Evolutionary conservation across 2,797 vertebrate genomes (phyloP).

Genomic region (Tamandua tetradactyla): DNA sequence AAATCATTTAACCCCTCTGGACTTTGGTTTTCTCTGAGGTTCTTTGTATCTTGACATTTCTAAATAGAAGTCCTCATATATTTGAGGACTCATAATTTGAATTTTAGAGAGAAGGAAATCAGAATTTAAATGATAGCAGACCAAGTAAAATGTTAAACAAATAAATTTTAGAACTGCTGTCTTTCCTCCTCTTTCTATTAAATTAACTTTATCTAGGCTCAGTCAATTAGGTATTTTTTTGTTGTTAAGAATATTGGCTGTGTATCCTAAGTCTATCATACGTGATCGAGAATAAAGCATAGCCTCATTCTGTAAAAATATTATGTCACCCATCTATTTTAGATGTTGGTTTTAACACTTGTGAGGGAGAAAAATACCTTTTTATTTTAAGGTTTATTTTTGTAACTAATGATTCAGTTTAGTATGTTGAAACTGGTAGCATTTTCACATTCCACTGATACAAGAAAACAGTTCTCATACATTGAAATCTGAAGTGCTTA

Average conservation of each 20-base stretch:
- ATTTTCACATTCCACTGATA: background rate
- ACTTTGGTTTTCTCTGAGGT: background rate
- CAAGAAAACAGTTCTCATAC: conserved; percentile 18
- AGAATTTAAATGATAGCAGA: background rate
- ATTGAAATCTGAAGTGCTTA: conserved; percentile 29
- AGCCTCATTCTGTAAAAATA: conserved; percentile 56
- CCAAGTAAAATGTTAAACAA: background rate
- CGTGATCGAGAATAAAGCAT: conserved; percentile 67
- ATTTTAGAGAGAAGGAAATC: background rate
- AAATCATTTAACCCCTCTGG: background rate
- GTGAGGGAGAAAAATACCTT: conserved; percentile 49
- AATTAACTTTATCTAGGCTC: background rate
- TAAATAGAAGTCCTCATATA: background rate
- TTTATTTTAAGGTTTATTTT: conserved; percentile 73
- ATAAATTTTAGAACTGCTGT: conserved; percentile 27
- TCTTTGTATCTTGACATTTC: background rate
- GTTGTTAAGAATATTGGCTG: background rate
- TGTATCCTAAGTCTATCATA: conserved; percentile 7
- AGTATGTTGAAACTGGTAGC: conserved; percentile 53
- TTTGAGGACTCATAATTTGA: background rate
- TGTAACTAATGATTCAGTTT: conserved; percentile 59
- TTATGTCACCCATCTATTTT: conserved; percentile 61
- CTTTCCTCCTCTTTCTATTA: conserved; percentile 36
- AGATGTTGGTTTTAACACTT: conserved; percentile 62
- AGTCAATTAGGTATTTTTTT: conserved; percentile 40